Evolutionary conservation across 92 coral and sea anemone genomes (phyloP), one percentile per base, ranked within the genome.

Genomic region (Parazoanthus darwini): DNA sequence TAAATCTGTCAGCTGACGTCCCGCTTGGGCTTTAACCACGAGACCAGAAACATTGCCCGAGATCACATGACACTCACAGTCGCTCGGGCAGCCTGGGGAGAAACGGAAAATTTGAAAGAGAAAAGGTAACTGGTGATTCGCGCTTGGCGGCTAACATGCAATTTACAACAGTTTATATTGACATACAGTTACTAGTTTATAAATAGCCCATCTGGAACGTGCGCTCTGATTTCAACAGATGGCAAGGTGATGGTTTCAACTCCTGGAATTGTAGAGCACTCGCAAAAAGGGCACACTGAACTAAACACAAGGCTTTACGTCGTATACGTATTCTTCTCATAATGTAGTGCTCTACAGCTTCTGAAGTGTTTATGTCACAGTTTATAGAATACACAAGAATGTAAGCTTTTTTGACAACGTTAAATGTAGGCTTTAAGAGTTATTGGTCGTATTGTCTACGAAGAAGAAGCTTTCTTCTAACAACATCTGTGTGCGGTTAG

Each of bases 61-160:
- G 25, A 94, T 43, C 11, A 66, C 38, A 67, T 39, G 86, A 81
- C 97, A 94, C 38, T 89, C 90, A 54, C 93, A 92, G 54, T 93
- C 91, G 16, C 91, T 81, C 1, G 97, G 97, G 44, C 97, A 94
- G 38, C 95, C 97, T 94, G 76, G 0, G 10, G 25, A 43, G 18
- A 66, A 33, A 36, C 18, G 18, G 8, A 25, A 77, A 33, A 0
- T 13, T 13, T 13, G 35, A 23, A 38, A 9, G 9, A n/a, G 16
- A 26, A 8, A 72, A 71, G 16, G 39, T 16, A 71, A 36, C 43
- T 25, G 72, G 14, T 8, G 36, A 46, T 77, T 63, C 44, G 76
- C 71, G 66, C 6, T 63, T 23, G n/a, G 15, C 26, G 26, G 26
- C 26, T 63, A 23, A 63, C 25, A 23, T 3, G 70, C 15, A 63